phyloP scores from a whole-genome alignment of 1,140 invertebrate genomes.

The Megalopta genalis region DNA sequence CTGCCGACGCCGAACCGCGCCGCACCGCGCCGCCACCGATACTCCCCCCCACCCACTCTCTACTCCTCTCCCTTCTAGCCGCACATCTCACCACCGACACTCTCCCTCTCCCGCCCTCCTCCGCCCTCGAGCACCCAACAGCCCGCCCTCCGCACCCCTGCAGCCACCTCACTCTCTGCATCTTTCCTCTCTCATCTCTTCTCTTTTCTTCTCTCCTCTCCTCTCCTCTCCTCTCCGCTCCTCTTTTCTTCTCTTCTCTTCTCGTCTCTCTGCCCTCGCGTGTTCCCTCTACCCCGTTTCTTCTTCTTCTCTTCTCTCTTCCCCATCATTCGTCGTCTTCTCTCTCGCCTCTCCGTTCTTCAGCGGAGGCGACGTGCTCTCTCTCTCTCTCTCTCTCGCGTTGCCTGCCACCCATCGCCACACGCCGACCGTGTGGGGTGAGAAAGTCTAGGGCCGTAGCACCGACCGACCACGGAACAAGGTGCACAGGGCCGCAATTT shows the following conservation, averaged over 20 bases:
- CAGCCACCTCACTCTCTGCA: not conserved
- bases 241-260: not conserved
- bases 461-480: conserved; percentile 24
- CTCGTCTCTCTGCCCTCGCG: not conserved
- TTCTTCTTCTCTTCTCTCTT: not conserved
- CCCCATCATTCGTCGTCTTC: not conserved
- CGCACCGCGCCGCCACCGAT: conserved; percentile 24
- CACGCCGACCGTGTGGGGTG: conserved; percentile 14
- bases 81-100: conserved; percentile 14
- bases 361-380: no score
- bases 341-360: not conserved
- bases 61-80: conserved; percentile 22
- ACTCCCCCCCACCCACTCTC: not conserved
- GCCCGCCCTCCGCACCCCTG: conserved; percentile 1
- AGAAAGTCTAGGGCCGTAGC: conserved; percentile 45
- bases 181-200: not conserved
- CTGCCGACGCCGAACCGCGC: not conserved
- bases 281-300: not conserved
- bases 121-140: conserved; percentile 13
- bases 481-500: conserved; percentile 22
- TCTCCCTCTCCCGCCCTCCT: conserved; percentile 23
- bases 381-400: conserved; percentile 4
- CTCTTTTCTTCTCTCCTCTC: not conserved
- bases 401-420: conserved; percentile 36
- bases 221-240: no score